phyloP scores from a whole-genome alignment of 1,140 invertebrate species.

The Macrobrachium nipponense region DNA sequence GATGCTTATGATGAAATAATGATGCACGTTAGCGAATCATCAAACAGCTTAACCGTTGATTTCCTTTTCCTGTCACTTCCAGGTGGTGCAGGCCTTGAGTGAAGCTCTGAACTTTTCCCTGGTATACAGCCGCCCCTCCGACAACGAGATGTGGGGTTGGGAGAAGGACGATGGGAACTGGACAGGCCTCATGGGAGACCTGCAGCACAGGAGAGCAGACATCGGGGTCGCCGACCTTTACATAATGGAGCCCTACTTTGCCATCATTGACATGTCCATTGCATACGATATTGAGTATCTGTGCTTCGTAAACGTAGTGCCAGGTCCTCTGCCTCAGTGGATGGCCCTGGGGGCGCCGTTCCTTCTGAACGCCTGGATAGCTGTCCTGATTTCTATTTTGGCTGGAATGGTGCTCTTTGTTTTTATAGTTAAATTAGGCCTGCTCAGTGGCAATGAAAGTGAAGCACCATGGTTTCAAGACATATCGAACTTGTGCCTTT shows the following conservation, averaged over 20 bases:
- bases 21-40: not conserved
- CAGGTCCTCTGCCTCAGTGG: constrained; percentile 54
- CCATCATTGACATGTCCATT: constrained; percentile 61
- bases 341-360: constrained; percentile 64
- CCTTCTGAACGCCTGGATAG: constrained; percentile 63
- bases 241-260: constrained; percentile 65
- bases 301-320: constrained; percentile 44
- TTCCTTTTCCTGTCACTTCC: not conserved
- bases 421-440: constrained; percentile 3
- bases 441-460: not conserved
- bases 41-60: not conserved
- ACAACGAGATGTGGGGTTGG: constrained; percentile 65
- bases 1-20: too few relatives aligned
- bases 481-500: constrained; percentile 21
- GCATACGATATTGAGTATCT: constrained; percentile 52
- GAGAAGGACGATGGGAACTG: constrained; percentile 65
- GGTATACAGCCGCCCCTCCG: constrained; percentile 61
- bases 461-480: constrained; percentile 8
- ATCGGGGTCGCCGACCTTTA: constrained; percentile 66
- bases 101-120: constrained; percentile 64
- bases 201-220: constrained; percentile 62
- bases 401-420: constrained; percentile 67
- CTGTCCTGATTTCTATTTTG: constrained; percentile 84
- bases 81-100: constrained; percentile 39
- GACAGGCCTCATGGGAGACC: constrained; percentile 66